Conservation (phyloP, 2,888 invertebrate genomes). For the Tachina grossa region DNA sequence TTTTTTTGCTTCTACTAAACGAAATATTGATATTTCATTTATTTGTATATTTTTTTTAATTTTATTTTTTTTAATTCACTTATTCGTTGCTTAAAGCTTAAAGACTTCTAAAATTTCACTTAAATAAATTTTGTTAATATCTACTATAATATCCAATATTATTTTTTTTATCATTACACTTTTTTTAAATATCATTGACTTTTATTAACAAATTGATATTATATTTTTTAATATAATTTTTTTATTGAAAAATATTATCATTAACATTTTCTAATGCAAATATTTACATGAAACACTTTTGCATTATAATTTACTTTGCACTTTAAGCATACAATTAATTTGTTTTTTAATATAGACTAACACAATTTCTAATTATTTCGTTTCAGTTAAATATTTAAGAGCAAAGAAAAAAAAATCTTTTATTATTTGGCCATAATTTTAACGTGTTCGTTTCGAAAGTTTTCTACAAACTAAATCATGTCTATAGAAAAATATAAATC, state of each 20-base stretch:
- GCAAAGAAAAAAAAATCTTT: conserved; percentile 26
- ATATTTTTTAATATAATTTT: not conserved
- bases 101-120: no score
- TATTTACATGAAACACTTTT: not conserved
- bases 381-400: conserved; percentile 16
- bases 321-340: conserved; percentile 21
- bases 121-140: no score
- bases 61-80: no score
- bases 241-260: not conserved
- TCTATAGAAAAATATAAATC: conserved; percentile 59
- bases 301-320: conserved; percentile 4
- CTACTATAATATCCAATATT: no score
- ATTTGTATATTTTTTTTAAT: no score
- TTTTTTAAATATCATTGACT: not conserved
- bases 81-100: no score
- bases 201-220: not conserved
- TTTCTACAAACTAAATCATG: conserved; percentile 78
- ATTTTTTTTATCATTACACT: not conserved
- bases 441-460: conserved; percentile 78
- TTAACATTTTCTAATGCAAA: not conserved
- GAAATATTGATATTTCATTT: no score
- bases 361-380: conserved; percentile 19
- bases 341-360: not conserved
- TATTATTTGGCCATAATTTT: conserved; percentile 63
- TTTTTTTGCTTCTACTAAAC: no score